Conservation (phyloP, 2,888 invertebrate species). For the Parnassius mnemosyne region DNA sequence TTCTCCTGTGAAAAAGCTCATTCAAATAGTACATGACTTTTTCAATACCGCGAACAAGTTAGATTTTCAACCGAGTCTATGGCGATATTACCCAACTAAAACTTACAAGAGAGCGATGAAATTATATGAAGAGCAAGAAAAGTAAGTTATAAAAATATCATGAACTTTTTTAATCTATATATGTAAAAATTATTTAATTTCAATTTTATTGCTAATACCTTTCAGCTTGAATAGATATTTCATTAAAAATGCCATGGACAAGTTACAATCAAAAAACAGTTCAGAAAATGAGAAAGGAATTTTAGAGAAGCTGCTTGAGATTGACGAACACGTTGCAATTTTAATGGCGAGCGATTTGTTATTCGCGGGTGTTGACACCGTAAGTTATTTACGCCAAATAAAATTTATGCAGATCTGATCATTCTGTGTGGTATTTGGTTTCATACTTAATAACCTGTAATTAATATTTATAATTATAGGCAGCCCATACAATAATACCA, state of each 20-base stretch:
- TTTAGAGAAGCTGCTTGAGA: conserved; percentile 79
- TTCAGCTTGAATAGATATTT: conserved; percentile 36
- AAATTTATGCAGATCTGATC: not conserved
- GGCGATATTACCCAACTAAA: conserved; percentile 49
- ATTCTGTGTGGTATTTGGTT: not conserved
- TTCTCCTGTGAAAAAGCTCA: conserved; percentile 54
- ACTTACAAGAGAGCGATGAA: conserved; percentile 52
- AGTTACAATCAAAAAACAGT: conserved; percentile 36
- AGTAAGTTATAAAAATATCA: conserved; percentile 38
- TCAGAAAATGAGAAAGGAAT: conserved; percentile 69
- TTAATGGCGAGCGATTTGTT: conserved; percentile 84
- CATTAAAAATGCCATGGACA: conserved; percentile 42
- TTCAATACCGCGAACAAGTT: conserved; percentile 44
- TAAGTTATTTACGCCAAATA: conserved; percentile 44
- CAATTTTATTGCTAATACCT: no score
- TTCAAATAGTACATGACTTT: conserved; percentile 53
- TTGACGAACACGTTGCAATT: conserved; percentile 78
- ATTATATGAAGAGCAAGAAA: conserved; percentile 50
- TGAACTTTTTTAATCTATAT: not conserved
- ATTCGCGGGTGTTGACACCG: conserved; percentile 84
- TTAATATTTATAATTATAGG: conserved; percentile 53
- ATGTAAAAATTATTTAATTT: no score
- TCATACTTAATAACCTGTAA: not conserved
- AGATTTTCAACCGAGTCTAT: conserved; percentile 53
- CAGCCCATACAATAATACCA: conserved; percentile 77